Evolutionary conservation across 2,113 vertebrate species (phyloP).

Genomic region (Podarcis cretensis): DNA sequence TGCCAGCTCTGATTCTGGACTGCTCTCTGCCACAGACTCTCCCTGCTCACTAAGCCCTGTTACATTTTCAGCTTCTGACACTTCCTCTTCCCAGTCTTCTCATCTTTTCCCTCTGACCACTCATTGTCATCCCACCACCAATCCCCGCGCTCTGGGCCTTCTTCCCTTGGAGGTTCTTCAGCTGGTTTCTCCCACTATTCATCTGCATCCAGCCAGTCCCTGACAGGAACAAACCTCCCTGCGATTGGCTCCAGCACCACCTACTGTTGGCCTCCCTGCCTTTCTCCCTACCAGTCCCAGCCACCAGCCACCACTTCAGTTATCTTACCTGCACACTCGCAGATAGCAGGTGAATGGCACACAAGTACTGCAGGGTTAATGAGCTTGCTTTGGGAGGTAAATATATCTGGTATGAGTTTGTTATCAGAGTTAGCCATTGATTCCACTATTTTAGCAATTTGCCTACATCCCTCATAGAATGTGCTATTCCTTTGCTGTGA

Average conservation of each 20-base stretch:
- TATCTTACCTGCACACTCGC: neutral
- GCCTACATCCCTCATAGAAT: constrained; percentile 23
- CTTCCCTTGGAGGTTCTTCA: no score
- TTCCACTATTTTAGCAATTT: neutral
- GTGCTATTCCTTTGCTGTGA: constrained; percentile 7
- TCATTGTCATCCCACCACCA: no score
- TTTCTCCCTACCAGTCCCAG: neutral
- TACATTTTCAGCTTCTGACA: no score
- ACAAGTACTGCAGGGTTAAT: neutral
- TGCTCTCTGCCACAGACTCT: no score
- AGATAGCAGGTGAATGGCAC: neutral
- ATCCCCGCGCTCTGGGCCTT: no score
- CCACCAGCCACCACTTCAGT: no score
- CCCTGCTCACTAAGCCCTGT: no score
- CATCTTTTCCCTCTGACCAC: no score
- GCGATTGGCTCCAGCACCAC: neutral
- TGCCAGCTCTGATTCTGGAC: no score
- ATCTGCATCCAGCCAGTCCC: no score
- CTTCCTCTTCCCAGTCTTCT: no score
- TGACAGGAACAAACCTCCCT: neutral
- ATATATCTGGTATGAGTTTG: fast-evolving
- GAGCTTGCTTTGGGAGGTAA: neutral
- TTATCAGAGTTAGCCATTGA: constrained; percentile 1
- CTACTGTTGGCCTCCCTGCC: neutral
- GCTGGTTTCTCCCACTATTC: no score